Evolutionary conservation across 2,113 vertebrate genomes (phyloP).

Genomic region (Plotosus lineatus): DNA sequence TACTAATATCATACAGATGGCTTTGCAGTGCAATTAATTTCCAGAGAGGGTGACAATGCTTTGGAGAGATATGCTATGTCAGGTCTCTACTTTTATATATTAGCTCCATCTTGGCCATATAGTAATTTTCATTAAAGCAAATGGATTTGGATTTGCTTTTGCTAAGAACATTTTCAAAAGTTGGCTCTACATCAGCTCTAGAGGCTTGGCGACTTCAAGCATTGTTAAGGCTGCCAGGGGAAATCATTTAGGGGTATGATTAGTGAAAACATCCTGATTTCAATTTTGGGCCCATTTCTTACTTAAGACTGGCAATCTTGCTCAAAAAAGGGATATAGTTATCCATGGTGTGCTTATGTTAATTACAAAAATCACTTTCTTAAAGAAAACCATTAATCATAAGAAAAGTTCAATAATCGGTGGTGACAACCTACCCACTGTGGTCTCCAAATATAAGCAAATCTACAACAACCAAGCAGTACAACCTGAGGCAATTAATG

Average conservation of each 20-base stretch:
- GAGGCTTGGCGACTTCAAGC: constrained; percentile 49
- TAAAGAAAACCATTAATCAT: constrained; percentile 27
- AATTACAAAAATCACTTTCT: background rate
- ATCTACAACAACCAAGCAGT: background rate
- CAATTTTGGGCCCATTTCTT: constrained; percentile 52
- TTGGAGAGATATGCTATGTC: constrained; percentile 1
- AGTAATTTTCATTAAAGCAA: constrained; percentile 18
- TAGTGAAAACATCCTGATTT: constrained; percentile 58
- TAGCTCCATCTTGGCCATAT: background rate
- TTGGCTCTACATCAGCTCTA: constrained; percentile 54
- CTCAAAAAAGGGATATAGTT: background rate
- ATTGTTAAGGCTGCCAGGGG: constrained; percentile 51
- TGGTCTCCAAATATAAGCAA: background rate
- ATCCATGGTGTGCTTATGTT: background rate
- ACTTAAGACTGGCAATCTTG: constrained; percentile 8
- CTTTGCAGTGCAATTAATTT: constrained; percentile 61
- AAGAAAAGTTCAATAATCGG: constrained; percentile 7
- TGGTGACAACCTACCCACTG: constrained; percentile 25
- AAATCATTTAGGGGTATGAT: constrained; percentile 61
- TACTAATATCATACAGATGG: constrained; percentile 40
- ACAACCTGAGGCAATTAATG: background rate
- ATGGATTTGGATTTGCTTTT: constrained; percentile 34
- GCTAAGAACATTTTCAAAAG: constrained; percentile 57
- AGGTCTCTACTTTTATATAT: background rate
- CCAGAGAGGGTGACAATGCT: constrained; percentile 43